Evolutionary conservation across 35 echinoderm and acorn worm genomes (phyloP).

Genomic region (Holothuria glaberrima): DNA sequence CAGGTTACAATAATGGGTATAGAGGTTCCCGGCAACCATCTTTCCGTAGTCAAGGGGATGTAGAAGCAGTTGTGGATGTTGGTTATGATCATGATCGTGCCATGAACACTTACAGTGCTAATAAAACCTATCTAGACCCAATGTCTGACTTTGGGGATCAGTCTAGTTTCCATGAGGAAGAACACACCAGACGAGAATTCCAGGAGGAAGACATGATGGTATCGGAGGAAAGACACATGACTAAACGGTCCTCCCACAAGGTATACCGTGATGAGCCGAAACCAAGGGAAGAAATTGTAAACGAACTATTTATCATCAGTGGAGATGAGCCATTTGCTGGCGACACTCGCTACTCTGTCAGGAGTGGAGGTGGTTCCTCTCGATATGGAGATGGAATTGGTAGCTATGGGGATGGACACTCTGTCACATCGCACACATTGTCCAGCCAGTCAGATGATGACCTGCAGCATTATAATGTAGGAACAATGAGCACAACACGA

Average conservation of each 20-base stretch:
- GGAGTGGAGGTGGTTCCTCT: neutral
- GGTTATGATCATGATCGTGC: slow-evolving; percentile 26
- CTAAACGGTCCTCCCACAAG: slow-evolving; percentile 44
- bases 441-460: slow-evolving; percentile 61
- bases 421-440: slow-evolving; percentile 42
- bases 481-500: neutral
- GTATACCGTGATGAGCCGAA: slow-evolving; percentile 31
- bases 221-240: slow-evolving; percentile 27
- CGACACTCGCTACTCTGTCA: neutral
- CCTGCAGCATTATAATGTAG: slow-evolving; percentile 30
- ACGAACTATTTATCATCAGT: slow-evolving; percentile 33
- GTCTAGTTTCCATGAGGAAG: slow-evolving; percentile 54
- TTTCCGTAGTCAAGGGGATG: neutral
- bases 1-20: neutral
- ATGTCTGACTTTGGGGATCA: slow-evolving; percentile 62
- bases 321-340: slow-evolving; percentile 1
- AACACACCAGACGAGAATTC: slow-evolving; percentile 20
- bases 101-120: slow-evolving; percentile 27
- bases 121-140: slow-evolving; percentile 54
- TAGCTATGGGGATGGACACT: slow-evolving; percentile 45
- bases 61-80: slow-evolving; percentile 11
- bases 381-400: slow-evolving; percentile 22
- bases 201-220: slow-evolving; percentile 47
- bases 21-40: neutral
- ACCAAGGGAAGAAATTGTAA: slow-evolving; percentile 3